Evolutionary conservation across 2,888 invertebrate species (phyloP).

Genomic region (Ectemnius lituratus): DNA sequence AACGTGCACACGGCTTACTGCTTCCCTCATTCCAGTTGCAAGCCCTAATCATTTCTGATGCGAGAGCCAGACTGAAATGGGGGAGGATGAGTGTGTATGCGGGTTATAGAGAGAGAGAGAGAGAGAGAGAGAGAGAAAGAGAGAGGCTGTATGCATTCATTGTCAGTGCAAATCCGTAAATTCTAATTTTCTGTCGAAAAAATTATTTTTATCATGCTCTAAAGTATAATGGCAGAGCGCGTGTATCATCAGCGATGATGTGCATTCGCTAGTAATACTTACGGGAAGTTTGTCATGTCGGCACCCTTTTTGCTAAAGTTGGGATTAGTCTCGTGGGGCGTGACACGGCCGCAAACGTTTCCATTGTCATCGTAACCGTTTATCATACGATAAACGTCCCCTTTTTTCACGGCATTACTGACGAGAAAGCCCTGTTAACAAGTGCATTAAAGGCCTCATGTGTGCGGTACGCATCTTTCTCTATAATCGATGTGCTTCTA

Average conservation of each 20-base stretch:
- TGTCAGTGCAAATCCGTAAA: too few species aligned
- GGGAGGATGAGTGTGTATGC: too few species aligned
- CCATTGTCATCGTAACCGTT: conserved; percentile 84
- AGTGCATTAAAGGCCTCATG: not conserved
- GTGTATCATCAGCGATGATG: not conserved
- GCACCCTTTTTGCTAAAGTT: conserved; percentile 77
- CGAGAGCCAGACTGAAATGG: too few species aligned
- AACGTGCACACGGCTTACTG: too few species aligned
- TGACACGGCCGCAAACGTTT: conserved; percentile 82
- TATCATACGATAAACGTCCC: conserved; percentile 81
- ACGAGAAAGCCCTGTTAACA: conserved; percentile 76
- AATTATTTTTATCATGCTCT: too few species aligned
- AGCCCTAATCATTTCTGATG: too few species aligned
- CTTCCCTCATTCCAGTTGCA: too few species aligned
- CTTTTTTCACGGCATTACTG: conserved; percentile 72
- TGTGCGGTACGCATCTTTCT: not conserved
- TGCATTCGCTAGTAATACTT: conserved; percentile 36
- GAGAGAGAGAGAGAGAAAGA: too few species aligned
- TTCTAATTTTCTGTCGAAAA: too few species aligned
- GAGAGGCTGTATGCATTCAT: too few species aligned
- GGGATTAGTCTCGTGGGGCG: conserved; percentile 66
- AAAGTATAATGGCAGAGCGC: too few species aligned
- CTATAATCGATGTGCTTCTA: not conserved
- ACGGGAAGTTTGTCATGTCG: conserved; percentile 73
- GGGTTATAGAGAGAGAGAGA: too few species aligned